Base-by-base conservation (phyloP, 92 coral and sea anemone species). In the Paragorgia papillata region DNA sequence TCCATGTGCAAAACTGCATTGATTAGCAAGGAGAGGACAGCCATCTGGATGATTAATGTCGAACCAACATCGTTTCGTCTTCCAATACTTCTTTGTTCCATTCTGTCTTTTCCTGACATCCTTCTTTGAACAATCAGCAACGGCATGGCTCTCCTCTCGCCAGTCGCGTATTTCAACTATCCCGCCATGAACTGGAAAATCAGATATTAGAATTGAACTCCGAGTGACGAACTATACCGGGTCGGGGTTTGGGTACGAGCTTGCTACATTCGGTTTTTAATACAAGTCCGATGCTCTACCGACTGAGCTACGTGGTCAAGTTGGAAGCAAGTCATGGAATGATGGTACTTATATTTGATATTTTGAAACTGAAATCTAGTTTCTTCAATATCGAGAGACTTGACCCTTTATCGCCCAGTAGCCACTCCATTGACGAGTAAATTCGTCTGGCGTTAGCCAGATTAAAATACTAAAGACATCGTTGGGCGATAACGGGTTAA, bases 61-160 rank as follows among this genome's bases (percentile, higher is more conserved):
- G 66, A 92, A 92, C 97, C 97, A 92, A 62, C 97, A 92, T 54
- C 62, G 53, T 18, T 92, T 84, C 8, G 97, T 92, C 66, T 92
- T 92, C 83, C 89, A 84, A 39, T 90, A 74, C 14, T 92, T 92
- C 26, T 88, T 69, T 21, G 73, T 82, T 27, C 73, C 62, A 66
- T 75, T 74, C n/a, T n/a, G n/a, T n/a, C n/a, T n/a, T n/a, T n/a
- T n/a, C n/a, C n/a, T n/a, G n/a, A n/a, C n/a, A n/a, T n/a, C n/a
- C 50, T 75, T 73, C 58, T 84, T 86, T 40, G 75, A 89, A 7
- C 62, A 69, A 59, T 88, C 89, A n/a, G 70, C 83, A 31, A 75
- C 88, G 64, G 82, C 82, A 8, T 75, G 80, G 17, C 82, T 17
- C 66, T 91, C 95, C 39, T 83, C 62, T 62, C 85, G 82, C 98